Conservation (phyloP, 2,888 invertebrate genomes). For the Folsomia candida region DNA sequence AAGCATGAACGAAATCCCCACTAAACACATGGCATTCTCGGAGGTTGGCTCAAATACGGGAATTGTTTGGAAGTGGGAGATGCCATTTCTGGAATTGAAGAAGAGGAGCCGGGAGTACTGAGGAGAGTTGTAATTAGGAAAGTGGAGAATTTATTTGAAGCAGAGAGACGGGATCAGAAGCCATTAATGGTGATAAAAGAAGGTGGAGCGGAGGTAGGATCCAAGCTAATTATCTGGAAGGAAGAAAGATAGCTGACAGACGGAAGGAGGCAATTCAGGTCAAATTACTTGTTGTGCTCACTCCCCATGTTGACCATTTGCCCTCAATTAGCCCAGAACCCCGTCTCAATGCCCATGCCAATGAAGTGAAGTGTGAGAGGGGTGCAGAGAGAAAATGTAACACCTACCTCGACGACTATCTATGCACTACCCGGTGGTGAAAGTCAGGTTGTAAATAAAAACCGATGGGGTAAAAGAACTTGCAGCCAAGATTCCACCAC, state of each 20-base stretch:
- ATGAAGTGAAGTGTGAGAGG: background rate
- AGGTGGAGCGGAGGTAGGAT: conserved; percentile 22
- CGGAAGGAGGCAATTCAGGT: conserved; percentile 34
- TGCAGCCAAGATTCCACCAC: too few species aligned
- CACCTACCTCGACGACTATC: too few species aligned
- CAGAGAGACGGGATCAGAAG: conserved; percentile 39
- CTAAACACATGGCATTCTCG: too few species aligned
- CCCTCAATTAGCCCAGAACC: background rate
- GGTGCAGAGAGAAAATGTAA: background rate
- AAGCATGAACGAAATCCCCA: too few species aligned
- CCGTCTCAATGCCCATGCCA: background rate
- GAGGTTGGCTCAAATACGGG: too few species aligned
- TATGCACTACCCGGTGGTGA: too few species aligned
- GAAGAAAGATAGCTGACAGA: conserved; percentile 47
- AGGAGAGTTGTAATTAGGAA: conserved; percentile 36
- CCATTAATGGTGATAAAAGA: conserved; percentile 44
- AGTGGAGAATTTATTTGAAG: conserved; percentile 42
- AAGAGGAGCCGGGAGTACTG: background rate
- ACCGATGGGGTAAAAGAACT: too few species aligned
- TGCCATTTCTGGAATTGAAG: background rate
- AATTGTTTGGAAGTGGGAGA: too few species aligned
- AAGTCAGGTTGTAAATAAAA: too few species aligned
- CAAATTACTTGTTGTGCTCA: conserved; percentile 37
- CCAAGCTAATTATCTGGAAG: conserved; percentile 43
- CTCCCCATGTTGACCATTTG: too few species aligned